Evolutionary conservation across 2,113 vertebrate genomes (phyloP), one percentile per base, ranked within the genome.

Genomic region (Archilochus colubris): DNA sequence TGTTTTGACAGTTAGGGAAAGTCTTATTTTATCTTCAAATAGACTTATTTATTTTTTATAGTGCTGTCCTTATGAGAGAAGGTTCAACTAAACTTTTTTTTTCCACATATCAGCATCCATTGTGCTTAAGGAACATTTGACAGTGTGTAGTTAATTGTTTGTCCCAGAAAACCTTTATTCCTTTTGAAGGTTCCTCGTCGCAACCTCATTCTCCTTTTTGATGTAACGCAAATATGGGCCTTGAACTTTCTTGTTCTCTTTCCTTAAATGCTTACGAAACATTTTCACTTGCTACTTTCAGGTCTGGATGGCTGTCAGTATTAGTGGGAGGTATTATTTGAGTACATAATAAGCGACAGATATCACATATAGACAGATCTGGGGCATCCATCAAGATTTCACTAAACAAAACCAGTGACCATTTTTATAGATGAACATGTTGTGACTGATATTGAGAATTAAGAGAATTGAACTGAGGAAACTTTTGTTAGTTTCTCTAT

Each of bases 401-500:
- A 86, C 33, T 44, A 82, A 89, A 48, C 62, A 80, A 89, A 84
- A 55, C 10, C 8, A 59, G 16, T 75, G 77, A 68, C 18, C 19
- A 13, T n/a, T 89, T 94, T 92, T 85, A 30, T 87, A 62, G 33
- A 67, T 8, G 11, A 77, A 43, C 51, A 25, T 86, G 20, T 63
- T 94, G 24, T 55, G 88, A 68, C 24, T 57, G 30, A 69, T 33
- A 38, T 40, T 55, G 28, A 43, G n/a, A 88, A 10, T 91, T 44
- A 91, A 69, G 12, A 40, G 83, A 79, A 40, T 14, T 30, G 21
- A 85, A 62, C 51, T 1, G 4, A 80, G 69, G 38, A 58, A 74
- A 36, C 30, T 89, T 89, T 84, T 89, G 43, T 88, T 93, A 87
- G 55, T 87, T 95, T 94, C 87, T 94, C 28, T 77, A 81, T 51